Base-by-base conservation (phyloP, 2,797 vertebrate species). In the Natrix natrix region DNA sequence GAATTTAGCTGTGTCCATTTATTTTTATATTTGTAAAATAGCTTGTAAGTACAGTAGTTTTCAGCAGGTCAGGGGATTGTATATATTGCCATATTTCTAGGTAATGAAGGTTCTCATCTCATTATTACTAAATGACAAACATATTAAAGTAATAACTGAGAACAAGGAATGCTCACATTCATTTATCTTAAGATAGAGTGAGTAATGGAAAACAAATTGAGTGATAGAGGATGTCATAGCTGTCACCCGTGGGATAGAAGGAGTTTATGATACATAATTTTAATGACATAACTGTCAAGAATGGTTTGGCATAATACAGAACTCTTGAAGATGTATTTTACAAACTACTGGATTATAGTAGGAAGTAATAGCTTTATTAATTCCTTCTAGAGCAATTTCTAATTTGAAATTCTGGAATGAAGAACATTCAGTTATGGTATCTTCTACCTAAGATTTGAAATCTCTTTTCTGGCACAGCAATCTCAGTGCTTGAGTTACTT, bases 81-180 rank as follows among this genome's bases (percentile, higher is more conserved):
- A 93, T 96, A 95, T 95, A 96, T 97, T 97, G 96, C 97, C 98
- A 98, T 98, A 97, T 98, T 97, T 97, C 97, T 96, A 96, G 95
- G 96, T 98, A 98, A 98, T 97, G 97, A 98, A 98, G 96, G 95
- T 97, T 98, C 97, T 98, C 97, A 97, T 97, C 96, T 97, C 96
- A 95, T 97, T 98, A 98, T 98, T 98, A 97, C 96, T 97, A 97
- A 98, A 97, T 97, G 97, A 98, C 97, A 98, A 97, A 97, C 96
- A 97, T 97, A 97, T 98, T 98, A 97, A 97, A 97, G 97, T 97
- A 98, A 98, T 98, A 98, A 97, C 96, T 95, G 54, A 96, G 94
- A 95, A 97, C 92, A 97, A 94, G 94, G 97, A 97, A 91, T 97
- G 94, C 94, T 97, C 95, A 94, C 91, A 93, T 96, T 97, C 93